Conservation (phyloP, 92 coral and sea anemone species). For the Phymanthus crucifer region DNA sequence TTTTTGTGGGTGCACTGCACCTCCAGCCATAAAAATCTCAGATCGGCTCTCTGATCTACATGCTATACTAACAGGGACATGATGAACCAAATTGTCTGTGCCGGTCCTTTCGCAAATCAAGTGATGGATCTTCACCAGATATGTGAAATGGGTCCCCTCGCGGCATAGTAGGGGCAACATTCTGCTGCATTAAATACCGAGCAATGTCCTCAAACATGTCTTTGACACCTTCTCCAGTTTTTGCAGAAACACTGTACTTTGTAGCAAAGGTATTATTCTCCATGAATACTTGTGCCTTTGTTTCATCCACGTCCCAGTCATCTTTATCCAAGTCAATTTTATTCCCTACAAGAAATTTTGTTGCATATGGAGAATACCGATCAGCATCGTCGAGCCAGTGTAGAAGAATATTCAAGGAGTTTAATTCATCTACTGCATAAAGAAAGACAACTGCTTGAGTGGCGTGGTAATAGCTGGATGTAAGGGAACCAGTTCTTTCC, state of each 20-base stretch:
- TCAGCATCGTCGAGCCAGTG: constrained; percentile 79
- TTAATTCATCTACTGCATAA: constrained; percentile 73
- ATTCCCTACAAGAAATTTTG: constrained; percentile 82
- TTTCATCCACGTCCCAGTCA: constrained; percentile 62
- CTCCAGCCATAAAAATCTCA: not conserved
- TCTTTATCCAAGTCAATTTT: constrained; percentile 82
- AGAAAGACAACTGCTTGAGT: constrained; percentile 79
- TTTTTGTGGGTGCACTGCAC: not conserved
- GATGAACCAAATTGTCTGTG: not conserved
- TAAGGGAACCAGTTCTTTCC: constrained; percentile 91
- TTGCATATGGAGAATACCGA: constrained; percentile 68
- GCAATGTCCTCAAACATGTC: constrained; percentile 79
- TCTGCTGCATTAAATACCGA: constrained; percentile 39
- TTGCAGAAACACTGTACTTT: constrained; percentile 73
- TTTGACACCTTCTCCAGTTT: constrained; percentile 81
- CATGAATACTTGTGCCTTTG: constrained; percentile 48
- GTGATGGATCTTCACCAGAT: constrained; percentile 29
- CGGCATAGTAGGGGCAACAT: constrained; percentile 27
- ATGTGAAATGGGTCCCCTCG: constrained; percentile 34
- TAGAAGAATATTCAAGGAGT: constrained; percentile 60
- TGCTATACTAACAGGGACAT: constrained; percentile 24
- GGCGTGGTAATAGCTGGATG: constrained; percentile 84
- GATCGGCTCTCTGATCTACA: not conserved
- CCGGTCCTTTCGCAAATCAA: constrained; percentile 31
- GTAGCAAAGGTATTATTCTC: constrained; percentile 49